Evolutionary conservation across 2,113 vertebrate species (phyloP).

Genomic region (Pollachius pollachius): DNA sequence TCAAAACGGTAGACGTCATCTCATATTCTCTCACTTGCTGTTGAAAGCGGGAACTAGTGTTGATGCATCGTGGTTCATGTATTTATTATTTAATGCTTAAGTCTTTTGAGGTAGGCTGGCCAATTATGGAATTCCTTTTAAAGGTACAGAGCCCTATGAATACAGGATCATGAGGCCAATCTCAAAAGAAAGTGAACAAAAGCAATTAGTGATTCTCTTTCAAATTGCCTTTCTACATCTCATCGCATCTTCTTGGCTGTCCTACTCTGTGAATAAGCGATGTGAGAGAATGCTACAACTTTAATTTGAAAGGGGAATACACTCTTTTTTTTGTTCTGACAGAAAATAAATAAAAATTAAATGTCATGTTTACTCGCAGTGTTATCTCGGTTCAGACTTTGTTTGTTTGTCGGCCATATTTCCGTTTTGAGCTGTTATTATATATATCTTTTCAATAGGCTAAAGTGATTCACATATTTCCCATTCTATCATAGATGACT

Average conservation of each 20-base stretch:
- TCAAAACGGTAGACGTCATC: constrained; percentile 12
- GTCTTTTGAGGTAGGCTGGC: constrained; percentile 33
- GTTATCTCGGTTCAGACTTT: too few species aligned
- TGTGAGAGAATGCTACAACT: background rate
- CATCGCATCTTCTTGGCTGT: background rate
- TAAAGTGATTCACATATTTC: too few species aligned
- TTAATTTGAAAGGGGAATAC: background rate
- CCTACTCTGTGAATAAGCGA: background rate
- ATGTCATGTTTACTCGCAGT: too few species aligned
- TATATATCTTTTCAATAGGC: too few species aligned
- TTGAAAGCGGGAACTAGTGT: constrained; percentile 37
- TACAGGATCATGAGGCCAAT: constrained; percentile 12
- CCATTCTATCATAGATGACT: too few species aligned
- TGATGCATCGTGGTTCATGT: constrained; percentile 45
- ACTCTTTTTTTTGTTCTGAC: too few species aligned
- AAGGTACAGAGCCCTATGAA: constrained; percentile 41
- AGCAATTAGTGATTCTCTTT: constrained; percentile 26
- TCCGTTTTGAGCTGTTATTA: too few species aligned
- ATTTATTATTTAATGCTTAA: constrained; percentile 55
- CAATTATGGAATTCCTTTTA: constrained; percentile 40
- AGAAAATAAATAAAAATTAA: too few species aligned
- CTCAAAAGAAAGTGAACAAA: constrained; percentile 10
- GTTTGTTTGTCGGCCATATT: too few species aligned
- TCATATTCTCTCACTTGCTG: constrained; percentile 38
- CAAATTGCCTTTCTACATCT: constrained; percentile 12